Evolutionary conservation across 2,797 vertebrate genomes (phyloP), one percentile per base, ranked within the genome.

Genomic region (Siniperca scherzeri): DNA sequence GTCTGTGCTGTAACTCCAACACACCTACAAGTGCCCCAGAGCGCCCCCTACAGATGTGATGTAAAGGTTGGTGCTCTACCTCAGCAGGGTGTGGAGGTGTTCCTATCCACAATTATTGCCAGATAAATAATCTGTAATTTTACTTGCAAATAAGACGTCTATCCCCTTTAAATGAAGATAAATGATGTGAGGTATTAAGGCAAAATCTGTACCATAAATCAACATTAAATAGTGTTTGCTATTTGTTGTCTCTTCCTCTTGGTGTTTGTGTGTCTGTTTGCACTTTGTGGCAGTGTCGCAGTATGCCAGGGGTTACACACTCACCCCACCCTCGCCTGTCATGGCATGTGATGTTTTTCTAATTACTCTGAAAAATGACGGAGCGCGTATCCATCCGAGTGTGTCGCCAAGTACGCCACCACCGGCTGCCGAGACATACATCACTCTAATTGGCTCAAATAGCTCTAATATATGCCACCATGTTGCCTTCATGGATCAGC

Each of bases 391-490:
- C 90, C 86, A 87, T 77, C 81, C 53, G 57, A 89, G 91, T 92
- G 92, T 85, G 90, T 91, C 88, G 85, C 73, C 12, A 84, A 85
- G 91, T 73, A n/a, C 21, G 78, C 83, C 75, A 55, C 81, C 79
- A 38, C 74, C 76, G 71, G 74, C 72, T 81, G 81, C 86, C 27
- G 25, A 72, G 75, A 89, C 88, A 94, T 95, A 91, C 89, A 94
- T 96, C 93, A 93, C 86, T 91, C 88, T 94, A 94, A 96, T 95
- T 95, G 92, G 93, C 89, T 93, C 87, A 94, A 95, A 93, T 92
- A 69, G 84, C 89, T 91, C 69, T 95, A 95, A 94, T 93, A 89
- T 93, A 94, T 94, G 91, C 93, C 89, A 84, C 82, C 84, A 67
- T 92, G 91, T 91, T 90, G 93, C 91, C 91, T 95, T 91, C 94